Evolutionary conservation across 64 coral and sea anemone species (phyloP), one percentile per base, ranked within the genome.

Genomic region (Orbicella faveolata): DNA sequence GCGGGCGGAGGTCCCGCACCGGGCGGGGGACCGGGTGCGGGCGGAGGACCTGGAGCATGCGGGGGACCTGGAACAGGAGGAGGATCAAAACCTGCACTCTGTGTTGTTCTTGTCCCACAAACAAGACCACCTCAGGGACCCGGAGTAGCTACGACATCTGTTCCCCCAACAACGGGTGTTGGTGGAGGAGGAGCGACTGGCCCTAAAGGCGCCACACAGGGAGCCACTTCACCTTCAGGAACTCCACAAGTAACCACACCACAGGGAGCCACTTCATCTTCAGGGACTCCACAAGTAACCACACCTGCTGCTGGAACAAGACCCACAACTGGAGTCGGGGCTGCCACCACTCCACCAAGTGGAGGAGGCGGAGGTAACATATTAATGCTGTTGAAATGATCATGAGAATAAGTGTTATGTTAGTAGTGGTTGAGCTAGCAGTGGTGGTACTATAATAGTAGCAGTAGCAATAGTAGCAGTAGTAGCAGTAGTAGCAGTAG

Each of bases 71-170:
- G 80, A 20, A 4, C 54, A 4, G 64, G 66, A 4, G 73, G 51
- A 87, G 84, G 67, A 35, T 18, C 80, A 36, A 83, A 66, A 15
- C 80, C 80, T 23, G 59, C 80, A 23, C 80, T 83, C 19, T 83
- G 80, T 63, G 61, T 61, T 16, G 35, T 83, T 21, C 80, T 61
- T 7, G 51, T 61, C 21, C 66, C 80, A 16, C 80, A 83, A 39
- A 67, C 80, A 10, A 76, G 36, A 44, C 55, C 68, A 64, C 52
- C 73, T 26, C 67, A 68, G 25, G 79, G 9, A 16, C 63, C 83
- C 59, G 20, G 84, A 1, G 84, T 36, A 48, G 55, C 15, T 17
- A 34, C 23, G 14, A 57, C 13, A 62, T 33, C 79, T 36, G 19
- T 25, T 81, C 11, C 13, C 63, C 4, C 61, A 10, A 83, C 74